Base-by-base conservation (phyloP, 2,797 vertebrate species). In the Pterois miles region DNA sequence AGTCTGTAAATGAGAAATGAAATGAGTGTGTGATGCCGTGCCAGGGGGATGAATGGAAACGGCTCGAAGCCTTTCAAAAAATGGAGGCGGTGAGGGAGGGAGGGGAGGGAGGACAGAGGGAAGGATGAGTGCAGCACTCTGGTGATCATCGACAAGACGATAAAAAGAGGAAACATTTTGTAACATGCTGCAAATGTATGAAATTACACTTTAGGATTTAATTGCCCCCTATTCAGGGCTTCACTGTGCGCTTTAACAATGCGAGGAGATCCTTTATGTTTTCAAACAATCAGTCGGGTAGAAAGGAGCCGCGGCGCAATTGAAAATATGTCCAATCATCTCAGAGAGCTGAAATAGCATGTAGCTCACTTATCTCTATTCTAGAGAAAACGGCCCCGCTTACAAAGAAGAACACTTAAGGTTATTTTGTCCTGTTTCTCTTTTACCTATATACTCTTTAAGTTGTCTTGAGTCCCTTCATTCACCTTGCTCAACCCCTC, bases 1-100 rank as follows among this genome's bases (percentile, higher is more conserved):
- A 97, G 96, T 96, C 94, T 96, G 96, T 96, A 98, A 98, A 97
- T 98, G 97, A 98, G 97, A 96, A 98, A 97, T 97, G 96, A 98
- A 98, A 97, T 96, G 96, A 97, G 95, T 96, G 96, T 95, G 95
- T 96, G 90, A 93, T 95, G 95, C 95, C 78, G 93, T 95, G 95
- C 95, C 94, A 94, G 94, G 23, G 92, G 89, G 94, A 96, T 96
- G 95, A 96, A 95, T 95, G 92, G 94, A 95, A 50, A 90, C 89
- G 76, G 91, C 85, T 90, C 95, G 89, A 88, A 92, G 88, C 95
- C 93, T 97, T 95, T 93, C 93, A 94, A 95, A 97, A 57, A 89
- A 83, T 73, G 71, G 87, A 83, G 78, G 75, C 76, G 68, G 82
- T 23, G 64, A 80, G 80, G 71, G 68, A 71, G 20, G 34, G 56